Evolutionary conservation across 2,888 invertebrate species (phyloP).

Genomic region (Platycheirus rosarum): DNA sequence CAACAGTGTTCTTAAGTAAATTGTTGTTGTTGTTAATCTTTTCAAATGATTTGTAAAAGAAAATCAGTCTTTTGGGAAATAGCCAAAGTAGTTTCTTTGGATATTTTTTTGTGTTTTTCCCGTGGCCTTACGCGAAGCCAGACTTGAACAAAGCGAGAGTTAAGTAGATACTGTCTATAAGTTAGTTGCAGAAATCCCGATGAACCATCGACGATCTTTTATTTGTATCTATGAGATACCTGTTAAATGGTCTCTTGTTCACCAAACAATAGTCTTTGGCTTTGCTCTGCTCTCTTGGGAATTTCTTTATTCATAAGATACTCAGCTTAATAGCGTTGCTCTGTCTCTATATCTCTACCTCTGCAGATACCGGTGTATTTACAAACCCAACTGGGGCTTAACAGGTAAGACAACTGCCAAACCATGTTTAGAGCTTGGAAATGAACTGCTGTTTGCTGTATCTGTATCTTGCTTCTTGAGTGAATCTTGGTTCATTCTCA

Average conservation of each 20-base stretch:
- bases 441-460: constrained; percentile 30
- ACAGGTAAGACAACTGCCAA: neutral
- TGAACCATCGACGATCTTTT: constrained; percentile 37
- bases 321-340: constrained; percentile 35
- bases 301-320: constrained; percentile 36
- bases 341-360: neutral
- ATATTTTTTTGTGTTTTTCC: constrained; percentile 38
- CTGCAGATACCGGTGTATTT: neutral
- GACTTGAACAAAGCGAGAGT: constrained; percentile 61
- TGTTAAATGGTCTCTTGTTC: constrained; percentile 28
- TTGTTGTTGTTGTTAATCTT: constrained; percentile 4
- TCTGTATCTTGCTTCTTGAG: too few species aligned
- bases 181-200: constrained; percentile 54
- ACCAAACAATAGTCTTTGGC: constrained; percentile 34
- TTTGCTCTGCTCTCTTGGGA: constrained; percentile 42
- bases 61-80: constrained; percentile 50
- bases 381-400: neutral
- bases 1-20: neutral
- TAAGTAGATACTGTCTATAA: constrained; percentile 59
- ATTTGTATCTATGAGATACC: constrained; percentile 36
- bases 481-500: constrained; percentile 26
- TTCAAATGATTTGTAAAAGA: neutral
- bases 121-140: constrained; percentile 45
- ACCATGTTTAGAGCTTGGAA: constrained; percentile 3
- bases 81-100: constrained; percentile 52